These are phyloP conservation scores for Sebastes paucispinis DNA, from an alignment of 2,797 vertebrate species.

Conservation along the genomic window DNA sequence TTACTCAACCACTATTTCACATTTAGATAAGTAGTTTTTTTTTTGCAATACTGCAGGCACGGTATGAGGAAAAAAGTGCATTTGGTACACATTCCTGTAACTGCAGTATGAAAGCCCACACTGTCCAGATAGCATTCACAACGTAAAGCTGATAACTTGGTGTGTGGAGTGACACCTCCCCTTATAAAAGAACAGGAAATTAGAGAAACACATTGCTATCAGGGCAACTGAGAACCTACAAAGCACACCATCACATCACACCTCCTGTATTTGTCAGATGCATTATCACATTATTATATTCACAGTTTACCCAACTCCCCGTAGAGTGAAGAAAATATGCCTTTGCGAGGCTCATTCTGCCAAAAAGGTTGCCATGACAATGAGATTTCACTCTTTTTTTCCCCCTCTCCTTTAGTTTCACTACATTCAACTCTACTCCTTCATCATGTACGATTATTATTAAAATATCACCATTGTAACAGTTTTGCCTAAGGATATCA, in stretches of 20 bases:
- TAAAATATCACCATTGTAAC: slow-evolving; percentile 26
- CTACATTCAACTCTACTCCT: slow-evolving; percentile 18
- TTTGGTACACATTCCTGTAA: background rate
- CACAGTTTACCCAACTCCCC: slow-evolving; percentile 76
- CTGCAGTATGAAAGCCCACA: background rate
- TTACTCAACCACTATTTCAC: background rate
- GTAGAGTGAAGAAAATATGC: slow-evolving; percentile 62
- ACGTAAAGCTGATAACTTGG: slow-evolving; percentile 13
- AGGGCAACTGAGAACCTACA: slow-evolving; percentile 18
- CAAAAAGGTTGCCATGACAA: slow-evolving; percentile 77
- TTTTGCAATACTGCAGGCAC: background rate
- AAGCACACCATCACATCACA: slow-evolving; percentile 63
- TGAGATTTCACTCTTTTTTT: slow-evolving; percentile 22
- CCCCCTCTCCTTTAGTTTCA: slow-evolving; percentile 2
- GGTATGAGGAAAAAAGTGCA: background rate
- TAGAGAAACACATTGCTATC: slow-evolving; percentile 49
- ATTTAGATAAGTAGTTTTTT: background rate
- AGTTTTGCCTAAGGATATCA: slow-evolving; percentile 3
- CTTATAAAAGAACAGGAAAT: slow-evolving; percentile 49
- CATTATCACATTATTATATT: slow-evolving; percentile 77
- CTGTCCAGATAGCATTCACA: background rate
- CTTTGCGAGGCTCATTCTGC: slow-evolving; percentile 42
- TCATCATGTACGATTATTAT: slow-evolving; percentile 23
- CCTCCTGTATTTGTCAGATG: slow-evolving; percentile 71
- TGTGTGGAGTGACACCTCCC: slow-evolving; percentile 27